Evolutionary conservation across 2,888 invertebrate genomes (phyloP).

Genomic region (Yponomeuta malinellus): DNA sequence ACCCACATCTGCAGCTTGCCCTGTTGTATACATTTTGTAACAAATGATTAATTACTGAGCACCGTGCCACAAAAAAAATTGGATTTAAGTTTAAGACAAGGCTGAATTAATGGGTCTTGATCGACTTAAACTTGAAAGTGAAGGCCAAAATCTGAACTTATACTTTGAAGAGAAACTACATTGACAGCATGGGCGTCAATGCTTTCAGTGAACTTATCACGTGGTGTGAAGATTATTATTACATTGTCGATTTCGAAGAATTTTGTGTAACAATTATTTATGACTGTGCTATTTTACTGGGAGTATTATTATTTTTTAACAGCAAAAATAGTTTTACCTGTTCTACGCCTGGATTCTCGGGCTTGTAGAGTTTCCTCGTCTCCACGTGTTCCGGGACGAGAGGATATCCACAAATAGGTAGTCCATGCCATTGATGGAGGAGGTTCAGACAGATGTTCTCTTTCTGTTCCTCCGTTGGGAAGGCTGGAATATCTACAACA

Average conservation of each 20-base stretch:
- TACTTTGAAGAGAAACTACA: no score
- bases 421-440: slow-evolving; percentile 77
- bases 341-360: slow-evolving; percentile 82
- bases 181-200: no score
- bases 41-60: background rate
- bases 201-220: no score
- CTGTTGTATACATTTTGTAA: slow-evolving; percentile 53
- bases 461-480: background rate
- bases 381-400: slow-evolving; percentile 96
- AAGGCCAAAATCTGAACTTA: no score
- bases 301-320: background rate
- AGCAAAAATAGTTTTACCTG: background rate
- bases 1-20: slow-evolving; percentile 94
- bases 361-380: slow-evolving; percentile 85
- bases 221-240: no score
- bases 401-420: slow-evolving; percentile 84
- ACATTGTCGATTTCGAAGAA: no score
- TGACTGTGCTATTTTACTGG: background rate
- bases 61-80: background rate
- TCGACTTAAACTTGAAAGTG: no score
- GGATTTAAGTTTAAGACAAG: background rate
- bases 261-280: no score
- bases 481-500: background rate
- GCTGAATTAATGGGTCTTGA: no score
- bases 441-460: background rate